These are phyloP conservation scores for Zelleria hepariella DNA, from an alignment of 2,888 invertebrate genomes.

Conservation along the genomic window DNA sequence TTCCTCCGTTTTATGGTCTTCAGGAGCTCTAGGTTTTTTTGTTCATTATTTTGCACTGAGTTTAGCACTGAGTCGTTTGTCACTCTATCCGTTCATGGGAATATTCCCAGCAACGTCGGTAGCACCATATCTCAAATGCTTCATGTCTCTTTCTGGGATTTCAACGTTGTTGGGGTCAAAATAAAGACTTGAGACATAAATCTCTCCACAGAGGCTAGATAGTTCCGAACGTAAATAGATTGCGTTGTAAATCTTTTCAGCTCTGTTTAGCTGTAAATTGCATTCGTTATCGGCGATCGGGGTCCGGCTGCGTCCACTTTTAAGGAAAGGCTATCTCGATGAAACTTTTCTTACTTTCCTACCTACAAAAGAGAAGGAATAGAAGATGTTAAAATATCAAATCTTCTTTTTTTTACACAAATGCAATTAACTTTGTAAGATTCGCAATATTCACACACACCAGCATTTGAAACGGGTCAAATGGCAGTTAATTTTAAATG, in stretches of 20 bases:
- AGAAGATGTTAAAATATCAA: not conserved
- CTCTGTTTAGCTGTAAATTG: constrained; percentile 41
- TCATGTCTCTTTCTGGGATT: too few species aligned
- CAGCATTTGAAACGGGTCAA: too few species aligned
- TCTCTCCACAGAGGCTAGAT: not conserved
- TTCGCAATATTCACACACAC: too few species aligned
- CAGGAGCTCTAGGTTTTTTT: too few species aligned
- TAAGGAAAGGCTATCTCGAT: not conserved
- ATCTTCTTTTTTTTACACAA: too few species aligned
- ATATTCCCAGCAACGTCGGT: too few species aligned
- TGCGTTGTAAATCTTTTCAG: constrained; percentile 18
- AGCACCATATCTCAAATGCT: not conserved
- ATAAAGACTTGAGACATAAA: not conserved
- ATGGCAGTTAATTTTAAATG: too few species aligned
- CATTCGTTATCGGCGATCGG: constrained; percentile 47
- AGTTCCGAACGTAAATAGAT: constrained; percentile 7
- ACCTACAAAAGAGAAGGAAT: not conserved
- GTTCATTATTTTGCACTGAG: too few species aligned
- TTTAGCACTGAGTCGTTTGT: too few species aligned
- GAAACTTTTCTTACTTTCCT: not conserved
- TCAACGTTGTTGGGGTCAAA: not conserved
- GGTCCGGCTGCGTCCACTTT: constrained; percentile 29
- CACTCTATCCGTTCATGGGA: too few species aligned
- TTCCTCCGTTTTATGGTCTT: too few species aligned
- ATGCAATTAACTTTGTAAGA: too few species aligned